Conservation (phyloP, 2,888 invertebrate genomes). For the Hemistola chrysoprasaria region DNA sequence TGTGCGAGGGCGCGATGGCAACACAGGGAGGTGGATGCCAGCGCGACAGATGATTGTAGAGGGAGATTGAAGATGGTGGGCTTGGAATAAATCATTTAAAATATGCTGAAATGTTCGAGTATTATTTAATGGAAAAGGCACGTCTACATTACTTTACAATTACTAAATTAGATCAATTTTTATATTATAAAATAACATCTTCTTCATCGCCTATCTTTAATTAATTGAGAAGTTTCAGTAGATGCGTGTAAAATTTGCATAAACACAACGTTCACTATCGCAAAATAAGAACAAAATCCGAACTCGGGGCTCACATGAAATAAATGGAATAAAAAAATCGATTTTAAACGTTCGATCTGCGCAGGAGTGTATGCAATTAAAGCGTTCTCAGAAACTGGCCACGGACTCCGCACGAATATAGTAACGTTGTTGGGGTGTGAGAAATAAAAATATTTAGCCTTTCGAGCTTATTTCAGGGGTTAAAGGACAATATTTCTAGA, state of each 20-base stretch:
- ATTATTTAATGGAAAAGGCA: no score
- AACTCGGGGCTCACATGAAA: slow-evolving; percentile 66
- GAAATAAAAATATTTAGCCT: slow-evolving; percentile 38
- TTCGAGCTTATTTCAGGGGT: slow-evolving; percentile 18
- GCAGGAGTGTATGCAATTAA: slow-evolving; percentile 77
- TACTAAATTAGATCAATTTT: no score
- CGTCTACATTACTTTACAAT: no score
- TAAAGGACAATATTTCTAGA: no score
- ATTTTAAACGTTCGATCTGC: slow-evolving; percentile 80
- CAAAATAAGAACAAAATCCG: slow-evolving; percentile 70
- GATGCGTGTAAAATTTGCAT: slow-evolving; percentile 79
- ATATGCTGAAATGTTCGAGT: no score
- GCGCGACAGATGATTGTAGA: no score
- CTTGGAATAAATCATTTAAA: no score
- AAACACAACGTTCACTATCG: slow-evolving; percentile 72
- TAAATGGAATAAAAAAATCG: slow-evolving; percentile 79
- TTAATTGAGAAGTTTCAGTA: slow-evolving; percentile 80
- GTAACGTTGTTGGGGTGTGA: slow-evolving; percentile 46
- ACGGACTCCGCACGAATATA: slow-evolving; percentile 58
- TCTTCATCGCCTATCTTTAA: slow-evolving; percentile 43
- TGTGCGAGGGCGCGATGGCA: no score
- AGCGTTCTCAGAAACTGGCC: slow-evolving; percentile 72
- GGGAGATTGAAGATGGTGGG: no score
- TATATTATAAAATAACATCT: no score
- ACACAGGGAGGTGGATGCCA: no score